Evolutionary conservation across 1,140 invertebrate genomes (phyloP), one percentile per base, ranked within the genome.

Genomic region (Drosophila ananassae): DNA sequence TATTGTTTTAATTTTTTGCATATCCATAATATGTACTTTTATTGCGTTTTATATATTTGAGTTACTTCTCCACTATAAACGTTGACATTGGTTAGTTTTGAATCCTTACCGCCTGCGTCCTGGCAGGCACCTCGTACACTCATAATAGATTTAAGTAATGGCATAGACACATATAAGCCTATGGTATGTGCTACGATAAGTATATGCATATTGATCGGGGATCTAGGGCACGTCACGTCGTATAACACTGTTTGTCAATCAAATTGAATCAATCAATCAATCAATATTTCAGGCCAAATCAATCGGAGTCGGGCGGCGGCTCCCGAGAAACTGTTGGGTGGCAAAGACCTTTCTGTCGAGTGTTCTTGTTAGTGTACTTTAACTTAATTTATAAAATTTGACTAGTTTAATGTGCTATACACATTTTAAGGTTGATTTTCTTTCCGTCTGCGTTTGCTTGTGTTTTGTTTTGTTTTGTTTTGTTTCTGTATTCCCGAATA

Each of bases 331-430:
- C 30, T 53, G 44, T 53, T 25, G 39, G 44, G 47, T 63, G 60
- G 60, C 60, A 55, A 47, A 39, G 21, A 21, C 1, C 22, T 51
- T 52, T 64, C 2, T 67, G 60, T 61, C 87, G 82, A 82, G 82
- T 87, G 82, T 85, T 78, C 67, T 74, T 85, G 74, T 54, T 69
- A 67, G 66, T 32, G 74, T 87, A 85, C 55, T 62, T 90, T 83
- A 90, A 73, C 85, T 90, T 90, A 85, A 57, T 67, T 85, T 87
- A 90, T 39, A 76, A 66, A 90, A 90, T 90, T 90, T 90, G 87
- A 90, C 87, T 90, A 90, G 87, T 90, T 90, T 81, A 87, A 90
- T 90, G 89, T 90, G 68, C 79, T 90, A 90, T 90, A 90, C 87
- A 90, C 81, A 90, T 63, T 82, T 72, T 75, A 89, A 79, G 67